These are phyloP conservation scores for Psilopogon haemacephalus DNA, from an alignment of 2,113 vertebrate species.

Conservation along the genomic window DNA sequence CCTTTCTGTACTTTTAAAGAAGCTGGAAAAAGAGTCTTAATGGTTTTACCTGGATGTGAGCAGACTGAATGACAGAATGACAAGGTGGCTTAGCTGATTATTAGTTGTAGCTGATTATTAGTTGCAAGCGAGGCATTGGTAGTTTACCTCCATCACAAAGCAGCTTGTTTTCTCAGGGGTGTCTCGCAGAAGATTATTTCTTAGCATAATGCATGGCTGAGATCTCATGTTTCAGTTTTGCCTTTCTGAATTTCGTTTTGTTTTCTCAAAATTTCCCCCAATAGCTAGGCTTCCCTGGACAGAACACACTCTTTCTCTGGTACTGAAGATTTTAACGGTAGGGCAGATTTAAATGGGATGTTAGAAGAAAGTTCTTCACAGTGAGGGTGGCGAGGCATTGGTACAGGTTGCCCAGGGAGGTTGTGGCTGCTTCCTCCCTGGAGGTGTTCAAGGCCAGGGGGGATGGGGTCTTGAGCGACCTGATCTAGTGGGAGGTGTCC, in stretches of 20 bases:
- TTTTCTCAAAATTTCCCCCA: neutral
- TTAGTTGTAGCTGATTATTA: neutral
- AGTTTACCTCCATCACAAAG: neutral
- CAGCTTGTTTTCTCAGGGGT: neutral
- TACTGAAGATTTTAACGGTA: no score
- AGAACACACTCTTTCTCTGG: neutral
- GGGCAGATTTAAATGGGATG: no score
- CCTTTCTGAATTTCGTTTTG: neutral
- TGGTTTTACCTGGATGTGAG: neutral
- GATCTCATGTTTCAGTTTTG: neutral
- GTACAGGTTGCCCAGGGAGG: no score
- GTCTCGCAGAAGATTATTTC: neutral
- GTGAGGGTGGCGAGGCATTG: no score
- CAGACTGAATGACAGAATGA: neutral
- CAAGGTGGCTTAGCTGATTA: neutral
- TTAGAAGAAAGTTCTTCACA: no score
- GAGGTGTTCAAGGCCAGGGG: no score
- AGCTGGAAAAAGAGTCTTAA: neutral
- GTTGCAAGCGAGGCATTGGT: neutral
- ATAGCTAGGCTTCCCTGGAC: neutral
- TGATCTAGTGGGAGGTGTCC: no score
- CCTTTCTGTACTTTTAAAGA: neutral
- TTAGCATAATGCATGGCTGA: neutral
- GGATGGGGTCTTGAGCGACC: no score
- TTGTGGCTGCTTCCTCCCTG: no score